Evolutionary conservation across 2,797 vertebrate genomes (phyloP), one percentile per base, ranked within the genome.

Genomic region (Onychomys leucogaster): DNA sequence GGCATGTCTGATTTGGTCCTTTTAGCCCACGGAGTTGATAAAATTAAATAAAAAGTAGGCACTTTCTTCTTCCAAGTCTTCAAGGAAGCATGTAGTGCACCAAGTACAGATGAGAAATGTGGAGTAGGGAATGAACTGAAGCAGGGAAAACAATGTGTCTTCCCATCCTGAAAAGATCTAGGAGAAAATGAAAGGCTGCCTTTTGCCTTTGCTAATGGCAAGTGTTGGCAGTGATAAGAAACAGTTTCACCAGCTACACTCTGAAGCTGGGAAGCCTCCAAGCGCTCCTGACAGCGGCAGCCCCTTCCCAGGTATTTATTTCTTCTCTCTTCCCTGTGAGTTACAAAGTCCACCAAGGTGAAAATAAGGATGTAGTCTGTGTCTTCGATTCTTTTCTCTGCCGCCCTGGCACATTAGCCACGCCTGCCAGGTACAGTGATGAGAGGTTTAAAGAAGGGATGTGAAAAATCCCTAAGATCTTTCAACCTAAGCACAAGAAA

Each of bases 41-140:
- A 55, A 16, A 55, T n/a, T n/a, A 52, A 17, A 17, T 4, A 55
- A 37, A 29, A 81, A 78, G 80, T 77, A 65, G 59, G 3, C 11
- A n/a, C 89, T 75, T 91, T 77, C 41, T 52, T 90, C 37, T 65
- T 67, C 25, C 34, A 91, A 23, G 34, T 82, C 94, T 92, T 95
- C 41, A 85, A 95, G 41, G 49, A 81, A 75, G 11, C 11, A 32
- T 2, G 27, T 46, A 37, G 25, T 67, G 19, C 12, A 34, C 32
- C 21, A 37, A 25, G 21, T 27, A 43, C 17, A 52, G 55, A 27
- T 16, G 82, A 55, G 52, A 82, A 65, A 65, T 63, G 37, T 1
- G 65, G 85, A 95, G 67, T 7, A 80, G 19, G 8, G 3, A 67
- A n/a, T 95, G 82, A 82, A 57, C 25, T 34, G 29, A 84, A 71